Conservation (phyloP, 2,113 vertebrate species). For the Mellivora capensis region DNA sequence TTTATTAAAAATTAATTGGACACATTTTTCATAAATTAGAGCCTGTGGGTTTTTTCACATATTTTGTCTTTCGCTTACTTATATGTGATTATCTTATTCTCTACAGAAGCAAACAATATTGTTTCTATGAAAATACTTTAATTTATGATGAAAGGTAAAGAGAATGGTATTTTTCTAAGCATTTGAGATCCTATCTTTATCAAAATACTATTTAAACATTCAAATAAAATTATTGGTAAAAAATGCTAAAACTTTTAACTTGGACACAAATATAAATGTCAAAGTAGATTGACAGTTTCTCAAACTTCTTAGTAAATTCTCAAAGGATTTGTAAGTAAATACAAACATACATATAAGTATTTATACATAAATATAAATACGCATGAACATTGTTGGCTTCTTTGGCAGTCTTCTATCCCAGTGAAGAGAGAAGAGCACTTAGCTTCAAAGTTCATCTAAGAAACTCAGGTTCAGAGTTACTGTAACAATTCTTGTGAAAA, state of each 20-base stretch:
- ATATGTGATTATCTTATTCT: not conserved
- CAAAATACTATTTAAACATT: not conserved
- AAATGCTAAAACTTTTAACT: not conserved
- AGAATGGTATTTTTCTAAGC: constrained; percentile 11
- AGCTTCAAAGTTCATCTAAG: constrained; percentile 51
- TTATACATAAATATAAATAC: constrained; percentile 21
- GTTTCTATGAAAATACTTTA: constrained; percentile 14
- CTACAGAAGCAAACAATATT: not conserved
- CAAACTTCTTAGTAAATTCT: not conserved
- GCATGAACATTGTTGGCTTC: not conserved
- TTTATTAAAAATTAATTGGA: not conserved
- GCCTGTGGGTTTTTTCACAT: not conserved
- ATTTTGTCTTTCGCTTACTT: not conserved
- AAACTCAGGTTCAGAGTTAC: constrained; percentile 53
- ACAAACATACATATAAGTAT: not conserved
- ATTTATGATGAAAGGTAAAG: not conserved
- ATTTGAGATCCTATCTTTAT: not conserved
- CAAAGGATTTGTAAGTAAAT: constrained; percentile 17
- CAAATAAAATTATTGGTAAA: not conserved
- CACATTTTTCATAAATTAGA: not conserved
- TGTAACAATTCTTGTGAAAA: constrained; percentile 64
- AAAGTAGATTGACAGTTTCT: not conserved
- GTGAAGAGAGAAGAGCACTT: constrained; percentile 16
- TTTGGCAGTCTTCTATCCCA: not conserved
- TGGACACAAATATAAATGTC: not conserved